These are phyloP conservation scores for Helicoverpa armigera DNA, from an alignment of 1,140 invertebrate species.

Conservation along the genomic window DNA sequence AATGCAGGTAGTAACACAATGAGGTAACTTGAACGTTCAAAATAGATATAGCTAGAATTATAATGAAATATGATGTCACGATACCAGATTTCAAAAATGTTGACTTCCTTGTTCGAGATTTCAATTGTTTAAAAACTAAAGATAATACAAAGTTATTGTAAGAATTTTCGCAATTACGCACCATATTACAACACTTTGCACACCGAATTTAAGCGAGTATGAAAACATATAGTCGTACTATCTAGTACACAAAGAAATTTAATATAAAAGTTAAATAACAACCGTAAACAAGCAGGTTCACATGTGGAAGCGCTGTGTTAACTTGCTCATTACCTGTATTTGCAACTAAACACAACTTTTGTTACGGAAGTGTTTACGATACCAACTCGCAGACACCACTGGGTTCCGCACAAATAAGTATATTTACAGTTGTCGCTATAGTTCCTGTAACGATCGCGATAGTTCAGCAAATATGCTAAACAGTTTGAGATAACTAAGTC, in stretches of 20 bases:
- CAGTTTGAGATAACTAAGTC: conserved; percentile 1
- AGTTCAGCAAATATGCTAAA: conserved; percentile 4
- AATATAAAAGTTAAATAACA: conserved; percentile 36
- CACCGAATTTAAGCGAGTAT: neutral
- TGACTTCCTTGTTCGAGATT: no score
- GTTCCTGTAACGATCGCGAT: conserved; percentile 1
- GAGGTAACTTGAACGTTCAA: no score
- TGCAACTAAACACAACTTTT: conserved; percentile 38
- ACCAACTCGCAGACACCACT: conserved; percentile 12
- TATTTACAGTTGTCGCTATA: neutral
- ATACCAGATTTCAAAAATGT: no score
- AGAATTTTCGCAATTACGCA: neutral
- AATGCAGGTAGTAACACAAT: no score
- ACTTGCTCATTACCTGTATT: conserved; percentile 45
- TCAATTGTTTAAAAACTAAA: no score
- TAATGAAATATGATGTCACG: no score
- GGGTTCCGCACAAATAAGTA: conserved; percentile 16
- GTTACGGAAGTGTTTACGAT: conserved; percentile 42
- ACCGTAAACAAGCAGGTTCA: conserved; percentile 11
- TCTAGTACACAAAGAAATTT: neutral
- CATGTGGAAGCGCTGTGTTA: conserved; percentile 12
- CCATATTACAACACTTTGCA: neutral
- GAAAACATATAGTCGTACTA: neutral
- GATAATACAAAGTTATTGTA: no score
- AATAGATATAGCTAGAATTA: no score